A percentile compares a stretch with the other conserved stretches of the same genome.
These are phyloP conservation scores for Zosterops lateralis DNA, from an alignment of 2,113 vertebrate species.

Conservation along the genomic window DNA sequence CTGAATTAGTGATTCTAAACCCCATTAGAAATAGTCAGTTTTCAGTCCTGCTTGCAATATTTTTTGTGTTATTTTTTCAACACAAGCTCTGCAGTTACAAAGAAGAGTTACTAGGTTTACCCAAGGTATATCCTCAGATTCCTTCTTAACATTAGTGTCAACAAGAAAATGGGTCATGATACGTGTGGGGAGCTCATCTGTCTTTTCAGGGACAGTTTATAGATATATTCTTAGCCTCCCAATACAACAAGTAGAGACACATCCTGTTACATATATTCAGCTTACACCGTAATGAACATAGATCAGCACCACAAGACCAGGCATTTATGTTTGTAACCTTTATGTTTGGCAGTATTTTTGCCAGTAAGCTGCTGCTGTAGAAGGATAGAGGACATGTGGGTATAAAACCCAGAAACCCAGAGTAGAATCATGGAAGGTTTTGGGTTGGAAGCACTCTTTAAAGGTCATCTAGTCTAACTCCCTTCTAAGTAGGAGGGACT, in stretches of 20 bases:
- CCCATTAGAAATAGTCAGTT: neutral
- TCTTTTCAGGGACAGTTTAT: neutral
- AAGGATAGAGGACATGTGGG: rapidly evolving
- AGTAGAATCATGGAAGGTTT: neutral
- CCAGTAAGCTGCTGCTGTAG: neutral
- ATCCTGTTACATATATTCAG: neutral
- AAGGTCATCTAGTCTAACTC: neutral
- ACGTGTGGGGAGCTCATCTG: neutral
- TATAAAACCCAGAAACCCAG: neutral
- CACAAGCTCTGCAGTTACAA: neutral
- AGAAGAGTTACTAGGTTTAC: neutral
- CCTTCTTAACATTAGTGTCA: neutral
- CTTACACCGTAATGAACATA: neutral
- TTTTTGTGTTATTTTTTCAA: neutral
- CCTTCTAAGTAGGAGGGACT: neutral
- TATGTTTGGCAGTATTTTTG: too few species aligned
- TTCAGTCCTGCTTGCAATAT: neutral
- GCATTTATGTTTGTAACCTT: neutral
- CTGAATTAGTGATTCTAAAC: neutral
- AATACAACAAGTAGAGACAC: neutral
- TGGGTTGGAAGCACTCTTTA: neutral
- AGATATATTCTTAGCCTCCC: neutral
- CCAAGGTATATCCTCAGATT: neutral
- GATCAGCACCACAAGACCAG: neutral
- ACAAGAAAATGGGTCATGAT: neutral